Evolutionary conservation across 2,113 vertebrate species (phyloP).

Genomic region (Passer montanus): DNA sequence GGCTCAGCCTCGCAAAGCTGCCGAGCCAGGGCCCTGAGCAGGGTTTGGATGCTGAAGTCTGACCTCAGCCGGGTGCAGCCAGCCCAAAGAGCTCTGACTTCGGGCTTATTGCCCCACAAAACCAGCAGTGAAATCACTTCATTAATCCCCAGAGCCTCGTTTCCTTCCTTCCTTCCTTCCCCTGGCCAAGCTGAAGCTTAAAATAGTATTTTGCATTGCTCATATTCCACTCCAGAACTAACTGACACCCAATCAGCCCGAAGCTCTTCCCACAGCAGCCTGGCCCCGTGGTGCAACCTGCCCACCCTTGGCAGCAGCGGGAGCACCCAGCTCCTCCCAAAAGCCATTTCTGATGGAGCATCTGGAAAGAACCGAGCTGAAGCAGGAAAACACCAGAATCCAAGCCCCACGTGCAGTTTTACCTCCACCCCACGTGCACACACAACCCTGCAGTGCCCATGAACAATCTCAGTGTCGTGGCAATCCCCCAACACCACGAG

Average conservation of each 20-base stretch:
- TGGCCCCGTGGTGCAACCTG: background rate
- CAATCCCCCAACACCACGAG: accelerated
- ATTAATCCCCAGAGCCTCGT: conserved; percentile 14
- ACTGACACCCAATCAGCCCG: conserved; percentile 6
- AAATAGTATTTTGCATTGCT: conserved; percentile 33
- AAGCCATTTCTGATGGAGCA: background rate
- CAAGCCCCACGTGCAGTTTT: background rate
- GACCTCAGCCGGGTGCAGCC: background rate
- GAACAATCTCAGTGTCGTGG: accelerated
- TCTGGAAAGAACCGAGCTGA: background rate
- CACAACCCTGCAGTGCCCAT: accelerated
- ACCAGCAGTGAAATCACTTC: conserved; percentile 48
- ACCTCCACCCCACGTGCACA: background rate
- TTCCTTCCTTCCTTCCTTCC: background rate
- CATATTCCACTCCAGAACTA: background rate
- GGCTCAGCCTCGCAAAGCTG: background rate
- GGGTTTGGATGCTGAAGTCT: background rate
- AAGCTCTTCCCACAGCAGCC: background rate
- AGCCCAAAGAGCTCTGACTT: conserved; percentile 32
- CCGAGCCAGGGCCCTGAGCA: background rate
- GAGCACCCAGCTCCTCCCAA: background rate
- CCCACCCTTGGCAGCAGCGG: background rate
- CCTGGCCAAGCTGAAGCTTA: conserved; percentile 39
- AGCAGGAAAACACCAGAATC: background rate
- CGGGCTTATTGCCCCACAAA: background rate